Percentiles rank a stretch among this genome's conserved stretches.
Evolutionary conservation across 37 sponge, comb jelly and placozoan species (phyloP).

Genomic region (Halisarca cf. caerulea): DNA sequence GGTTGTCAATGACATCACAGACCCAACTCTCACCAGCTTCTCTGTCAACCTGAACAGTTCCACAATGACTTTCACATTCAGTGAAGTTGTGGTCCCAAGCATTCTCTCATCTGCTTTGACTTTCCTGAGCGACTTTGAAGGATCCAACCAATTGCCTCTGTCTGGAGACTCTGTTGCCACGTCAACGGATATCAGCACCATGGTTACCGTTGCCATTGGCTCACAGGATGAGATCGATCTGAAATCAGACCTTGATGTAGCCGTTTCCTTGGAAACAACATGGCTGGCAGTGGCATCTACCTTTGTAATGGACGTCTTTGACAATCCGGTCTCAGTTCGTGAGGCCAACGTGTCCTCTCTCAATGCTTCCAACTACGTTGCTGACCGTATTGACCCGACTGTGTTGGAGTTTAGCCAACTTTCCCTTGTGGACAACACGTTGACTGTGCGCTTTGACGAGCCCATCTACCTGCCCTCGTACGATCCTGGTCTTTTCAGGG

Average conservation of each 20-base stretch:
- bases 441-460: slow-evolving; percentile 77
- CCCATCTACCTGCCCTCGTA: slow-evolving; percentile 54
- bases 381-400: slow-evolving; percentile 55
- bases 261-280: slow-evolving; percentile 60
- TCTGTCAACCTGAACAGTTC: slow-evolving; percentile 62
- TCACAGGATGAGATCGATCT: slow-evolving; percentile 56
- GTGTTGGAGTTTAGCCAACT: slow-evolving; percentile 56
- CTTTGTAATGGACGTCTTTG: slow-evolving; percentile 62
- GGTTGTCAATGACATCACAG: slow-evolving; percentile 42
- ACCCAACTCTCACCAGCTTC: slow-evolving; percentile 61
- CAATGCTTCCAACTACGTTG: slow-evolving; percentile 39
- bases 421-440: slow-evolving; percentile 58
- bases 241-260: slow-evolving; percentile 69
- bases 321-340: slow-evolving; percentile 33
- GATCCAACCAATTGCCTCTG: slow-evolving; percentile 29
- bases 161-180: slow-evolving; percentile 32
- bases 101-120: slow-evolving; percentile 43
- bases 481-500: slow-evolving; percentile 33
- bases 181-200: slow-evolving; percentile 33
- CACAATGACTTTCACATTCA: slow-evolving; percentile 62
- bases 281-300: slow-evolving; percentile 52
- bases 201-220: slow-evolving; percentile 33
- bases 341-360: slow-evolving; percentile 46
- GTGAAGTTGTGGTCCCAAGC: slow-evolving; percentile 69
- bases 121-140: slow-evolving; percentile 40